Conservation (phyloP, 2,888 invertebrate genomes). For the Caenorhabditis sp. region DNA sequence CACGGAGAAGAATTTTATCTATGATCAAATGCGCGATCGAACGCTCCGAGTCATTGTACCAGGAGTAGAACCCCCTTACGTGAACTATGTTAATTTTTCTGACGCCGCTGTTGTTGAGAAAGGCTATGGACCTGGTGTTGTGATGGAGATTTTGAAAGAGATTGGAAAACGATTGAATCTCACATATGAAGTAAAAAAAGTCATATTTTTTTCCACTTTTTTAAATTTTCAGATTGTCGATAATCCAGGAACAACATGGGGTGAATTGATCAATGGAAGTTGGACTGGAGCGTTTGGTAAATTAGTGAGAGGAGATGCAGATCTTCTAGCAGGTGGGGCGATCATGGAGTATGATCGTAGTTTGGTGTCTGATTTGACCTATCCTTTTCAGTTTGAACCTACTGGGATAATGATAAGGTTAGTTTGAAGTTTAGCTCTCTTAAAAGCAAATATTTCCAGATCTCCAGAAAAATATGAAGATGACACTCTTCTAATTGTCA, state of each 20-base stretch:
- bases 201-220: neutral
- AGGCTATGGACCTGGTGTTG: conserved; percentile 67
- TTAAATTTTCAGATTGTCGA: conserved; percentile 30
- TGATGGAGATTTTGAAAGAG: conserved; percentile 64
- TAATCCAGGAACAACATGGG: conserved; percentile 43
- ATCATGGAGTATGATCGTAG: conserved; percentile 62
- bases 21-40: conserved; percentile 21
- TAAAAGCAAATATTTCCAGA: too few species aligned
- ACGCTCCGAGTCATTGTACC: conserved; percentile 53
- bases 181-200: conserved; percentile 50
- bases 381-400: conserved; percentile 60
- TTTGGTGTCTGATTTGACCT: conserved; percentile 68
- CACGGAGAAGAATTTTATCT: conserved; percentile 26
- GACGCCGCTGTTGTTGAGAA: conserved; percentile 47
- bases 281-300: conserved; percentile 64
- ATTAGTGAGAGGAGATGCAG: conserved; percentile 54
- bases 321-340: conserved; percentile 65
- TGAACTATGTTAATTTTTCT: conserved; percentile 64
- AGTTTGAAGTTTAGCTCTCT: neutral
- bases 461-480: conserved; percentile 59
- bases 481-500: conserved; percentile 59
- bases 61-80: conserved; percentile 60
- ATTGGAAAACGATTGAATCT: conserved; percentile 58
- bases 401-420: conserved; percentile 57
- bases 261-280: conserved; percentile 51